Conservation (phyloP, 2,113 vertebrate species). For the Xenopus laevis region DNA sequence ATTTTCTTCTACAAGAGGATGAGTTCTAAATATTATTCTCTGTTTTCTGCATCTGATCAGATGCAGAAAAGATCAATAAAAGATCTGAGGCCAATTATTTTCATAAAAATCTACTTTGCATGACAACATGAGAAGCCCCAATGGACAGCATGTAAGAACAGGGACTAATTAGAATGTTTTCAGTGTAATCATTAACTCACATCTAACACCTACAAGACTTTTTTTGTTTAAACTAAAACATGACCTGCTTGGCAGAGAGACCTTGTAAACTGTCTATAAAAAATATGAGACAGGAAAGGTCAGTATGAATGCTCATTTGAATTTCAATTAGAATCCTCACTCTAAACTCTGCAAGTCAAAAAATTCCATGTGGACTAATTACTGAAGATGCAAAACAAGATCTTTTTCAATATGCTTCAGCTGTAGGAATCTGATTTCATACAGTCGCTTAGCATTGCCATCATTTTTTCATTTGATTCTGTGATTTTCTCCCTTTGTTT, state of each 20-base stretch:
- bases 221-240: slow-evolving; percentile 82
- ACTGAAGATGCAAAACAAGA: slow-evolving; percentile 66
- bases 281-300: slow-evolving; percentile 79
- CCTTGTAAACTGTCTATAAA: slow-evolving; percentile 76
- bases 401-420: slow-evolving; percentile 49
- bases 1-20: neutral
- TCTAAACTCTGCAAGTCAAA: slow-evolving; percentile 55
- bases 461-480: slow-evolving; percentile 18
- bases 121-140: slow-evolving; percentile 70
- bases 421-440: slow-evolving; percentile 54
- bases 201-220: slow-evolving; percentile 73
- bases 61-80: slow-evolving; percentile 57
- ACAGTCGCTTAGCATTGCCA: slow-evolving; percentile 10
- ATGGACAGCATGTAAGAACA: slow-evolving; percentile 73
- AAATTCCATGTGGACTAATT: slow-evolving; percentile 76
- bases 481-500: slow-evolving; percentile 37
- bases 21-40: slow-evolving; percentile 28
- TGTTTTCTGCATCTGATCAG: slow-evolving; percentile 52
- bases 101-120: slow-evolving; percentile 58
- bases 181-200: slow-evolving; percentile 77
- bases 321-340: slow-evolving; percentile 70
- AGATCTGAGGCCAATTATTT: slow-evolving; percentile 73
- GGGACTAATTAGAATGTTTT: slow-evolving; percentile 78
- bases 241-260: slow-evolving; percentile 72
- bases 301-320: slow-evolving; percentile 67